These are phyloP conservation scores for Andrena cerasifolii DNA, from an alignment of 1,140 invertebrate species.

Conservation along the genomic window DNA sequence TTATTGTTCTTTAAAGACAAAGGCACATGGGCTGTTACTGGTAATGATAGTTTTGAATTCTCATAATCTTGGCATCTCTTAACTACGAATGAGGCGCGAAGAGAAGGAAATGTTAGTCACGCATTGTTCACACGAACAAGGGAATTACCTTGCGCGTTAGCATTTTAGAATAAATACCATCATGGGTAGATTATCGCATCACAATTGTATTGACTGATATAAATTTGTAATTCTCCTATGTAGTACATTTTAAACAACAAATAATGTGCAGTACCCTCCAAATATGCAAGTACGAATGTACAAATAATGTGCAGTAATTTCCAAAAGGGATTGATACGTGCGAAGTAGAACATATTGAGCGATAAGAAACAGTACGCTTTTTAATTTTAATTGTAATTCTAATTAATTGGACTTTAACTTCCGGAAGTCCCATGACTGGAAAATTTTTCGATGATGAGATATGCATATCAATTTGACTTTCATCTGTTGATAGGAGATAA, in stretches of 20 bases:
- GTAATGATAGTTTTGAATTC: not conserved
- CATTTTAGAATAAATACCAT: slow-evolving; percentile 2
- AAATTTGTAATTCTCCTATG: no score
- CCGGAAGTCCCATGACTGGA: not conserved
- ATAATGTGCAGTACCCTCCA: no score
- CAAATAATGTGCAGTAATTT: no score
- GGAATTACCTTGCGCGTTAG: not conserved
- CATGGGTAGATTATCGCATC: not conserved
- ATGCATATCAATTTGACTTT: not conserved
- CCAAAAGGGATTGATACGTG: no score
- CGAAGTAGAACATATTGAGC: no score
- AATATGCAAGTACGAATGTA: no score
- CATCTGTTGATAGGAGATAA: not conserved
- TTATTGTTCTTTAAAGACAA: not conserved
- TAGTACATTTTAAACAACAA: no score
- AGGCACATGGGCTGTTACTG: not conserved
- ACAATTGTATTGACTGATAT: not conserved
- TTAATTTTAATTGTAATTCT: not conserved
- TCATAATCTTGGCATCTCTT: slow-evolving; percentile 37
- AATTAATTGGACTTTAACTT: not conserved
- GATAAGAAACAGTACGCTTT: no score
- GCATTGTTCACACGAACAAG: slow-evolving; percentile 19
- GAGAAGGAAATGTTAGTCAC: slow-evolving; percentile 33
- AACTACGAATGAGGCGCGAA: slow-evolving; percentile 22
- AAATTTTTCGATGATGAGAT: no score